These are phyloP conservation scores for Hemaris fuciformis DNA, from an alignment of 2,888 invertebrate genomes.

Conservation along the genomic window DNA sequence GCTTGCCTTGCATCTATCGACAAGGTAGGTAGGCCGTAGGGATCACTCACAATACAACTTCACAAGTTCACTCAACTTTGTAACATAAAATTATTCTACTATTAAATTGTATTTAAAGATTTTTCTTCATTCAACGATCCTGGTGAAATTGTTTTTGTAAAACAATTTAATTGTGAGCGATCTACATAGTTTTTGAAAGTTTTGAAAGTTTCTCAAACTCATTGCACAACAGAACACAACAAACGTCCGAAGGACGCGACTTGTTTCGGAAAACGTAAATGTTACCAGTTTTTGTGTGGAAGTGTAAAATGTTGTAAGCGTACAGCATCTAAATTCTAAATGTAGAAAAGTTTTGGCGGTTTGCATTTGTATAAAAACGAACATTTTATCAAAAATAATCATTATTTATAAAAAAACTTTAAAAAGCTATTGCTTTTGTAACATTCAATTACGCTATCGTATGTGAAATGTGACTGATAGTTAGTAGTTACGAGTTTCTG, in stretches of 20 bases:
- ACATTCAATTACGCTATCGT: too few species aligned
- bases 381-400: too few species aligned
- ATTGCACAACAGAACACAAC: slow-evolving; percentile 47
- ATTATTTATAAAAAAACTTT: too few species aligned
- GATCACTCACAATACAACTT: slow-evolving; percentile 41
- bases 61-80: slow-evolving; percentile 77
- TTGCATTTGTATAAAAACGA: too few species aligned
- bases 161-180: slow-evolving; percentile 12
- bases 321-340: too few species aligned
- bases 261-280: slow-evolving; percentile 12
- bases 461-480: too few species aligned
- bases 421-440: too few species aligned
- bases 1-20: slow-evolving; percentile 51
- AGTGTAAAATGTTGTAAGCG: background rate
- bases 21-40: slow-evolving; percentile 42
- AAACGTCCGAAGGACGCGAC: slow-evolving; percentile 53
- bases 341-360: too few species aligned
- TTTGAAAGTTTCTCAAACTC: slow-evolving; percentile 50
- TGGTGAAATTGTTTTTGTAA: background rate
- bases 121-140: background rate
- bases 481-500: too few species aligned
- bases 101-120: background rate
- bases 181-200: slow-evolving; percentile 29
- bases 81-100: slow-evolving; percentile 16
- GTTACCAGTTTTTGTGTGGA: background rate